Evolutionary conservation across 2,113 vertebrate species (phyloP), one percentile per base, ranked within the genome.

Genomic region (Columba livia): DNA sequence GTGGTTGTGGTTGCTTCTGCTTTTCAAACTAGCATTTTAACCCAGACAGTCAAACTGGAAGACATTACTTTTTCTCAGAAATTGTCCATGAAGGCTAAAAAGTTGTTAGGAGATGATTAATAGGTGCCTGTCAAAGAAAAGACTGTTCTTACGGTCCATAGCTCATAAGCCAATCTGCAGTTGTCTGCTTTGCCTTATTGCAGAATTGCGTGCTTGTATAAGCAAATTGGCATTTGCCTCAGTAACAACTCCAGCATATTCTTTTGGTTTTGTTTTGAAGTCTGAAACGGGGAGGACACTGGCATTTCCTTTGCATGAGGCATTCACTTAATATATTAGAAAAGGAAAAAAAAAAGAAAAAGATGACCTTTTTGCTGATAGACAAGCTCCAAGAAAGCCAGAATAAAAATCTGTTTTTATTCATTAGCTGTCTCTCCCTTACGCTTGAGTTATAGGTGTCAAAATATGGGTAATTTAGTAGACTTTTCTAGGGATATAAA

Each of bases 391-490:
- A 78, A 72, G 77, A 88, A 90, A 94, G 23, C 31, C 44, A 84
- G n/a, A 74, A 86, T 57, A 93, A 88, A 89, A 64, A 84, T 78
- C 48, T 71, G 8, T 44, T 94, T 94, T 87, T 44, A 70, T 89
- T 94, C n/a, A 42, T 48, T 65, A 64, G 26, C 31, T 44, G 13
- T 67, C 36, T 95, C 31, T 77, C 28, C 18, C 31, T 89, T 56
- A 40, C 20, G 28, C 31, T 75, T 95, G 77, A 86, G 20, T 48
- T 94, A 80, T 75, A 93, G 72, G n/a, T 93, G 80, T 90, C 88
- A 85, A 94, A 94, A 94, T 86, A 92, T 5, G 21, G 20, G 38
- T 24, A 84, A 80, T 74, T 88, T 67, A 90, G 60, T 40, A 78
- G 75, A 74, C 34, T 90, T 88, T 91, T 85, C 64, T 71, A 44